Evolutionary conservation across 2,797 vertebrate species (phyloP).

Genomic region (Acanthornis magna): DNA sequence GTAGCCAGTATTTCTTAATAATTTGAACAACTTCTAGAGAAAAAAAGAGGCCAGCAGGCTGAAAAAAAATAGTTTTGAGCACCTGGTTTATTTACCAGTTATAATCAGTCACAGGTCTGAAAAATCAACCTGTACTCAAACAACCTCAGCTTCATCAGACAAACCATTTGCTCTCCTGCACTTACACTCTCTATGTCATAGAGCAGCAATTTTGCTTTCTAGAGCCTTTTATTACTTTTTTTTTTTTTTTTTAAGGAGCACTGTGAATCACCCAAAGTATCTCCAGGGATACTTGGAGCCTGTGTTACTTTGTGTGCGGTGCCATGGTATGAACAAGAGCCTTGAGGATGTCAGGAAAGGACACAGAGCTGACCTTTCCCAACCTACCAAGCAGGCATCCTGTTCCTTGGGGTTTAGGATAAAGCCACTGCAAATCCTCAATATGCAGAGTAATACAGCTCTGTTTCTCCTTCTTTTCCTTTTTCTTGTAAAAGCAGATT

Average conservation of each 20-base stretch:
- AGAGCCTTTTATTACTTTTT: neutral
- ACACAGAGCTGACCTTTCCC: neutral
- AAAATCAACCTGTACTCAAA: neutral
- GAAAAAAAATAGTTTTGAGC: neutral
- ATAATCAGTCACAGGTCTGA: no score
- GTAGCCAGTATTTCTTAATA: neutral
- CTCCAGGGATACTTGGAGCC: neutral
- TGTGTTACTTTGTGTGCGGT: rapidly evolving
- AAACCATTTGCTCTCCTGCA: neutral
- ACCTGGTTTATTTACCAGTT: neutral
- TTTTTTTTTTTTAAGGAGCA: neutral
- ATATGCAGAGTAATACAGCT: rapidly evolving
- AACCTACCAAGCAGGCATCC: neutral
- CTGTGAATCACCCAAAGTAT: neutral
- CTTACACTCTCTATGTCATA: neutral
- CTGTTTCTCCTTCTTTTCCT: neutral
- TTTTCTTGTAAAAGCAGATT: neutral
- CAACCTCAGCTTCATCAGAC: neutral
- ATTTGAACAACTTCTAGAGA: neutral
- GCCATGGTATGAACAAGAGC: rapidly evolving
- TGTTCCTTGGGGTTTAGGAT: neutral
- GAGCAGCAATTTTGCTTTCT: neutral
- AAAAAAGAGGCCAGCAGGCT: neutral
- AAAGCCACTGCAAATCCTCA: neutral
- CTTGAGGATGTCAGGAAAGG: neutral